These are phyloP conservation scores for Crenichthys baileyi DNA, from an alignment of 2,797 vertebrate species.

Conservation along the genomic window DNA sequence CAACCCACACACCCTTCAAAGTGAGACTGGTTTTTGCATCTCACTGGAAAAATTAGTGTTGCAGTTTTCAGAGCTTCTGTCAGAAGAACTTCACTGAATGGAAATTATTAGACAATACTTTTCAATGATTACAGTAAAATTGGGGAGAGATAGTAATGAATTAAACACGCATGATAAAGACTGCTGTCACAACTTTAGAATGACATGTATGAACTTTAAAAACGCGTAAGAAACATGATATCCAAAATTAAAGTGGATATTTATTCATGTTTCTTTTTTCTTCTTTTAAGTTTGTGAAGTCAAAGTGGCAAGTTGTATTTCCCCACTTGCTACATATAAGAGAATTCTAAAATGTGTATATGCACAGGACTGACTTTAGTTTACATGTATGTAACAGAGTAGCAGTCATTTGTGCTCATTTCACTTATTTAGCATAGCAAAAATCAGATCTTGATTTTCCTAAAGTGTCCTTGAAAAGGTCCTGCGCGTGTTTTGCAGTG, in stretches of 20 bases:
- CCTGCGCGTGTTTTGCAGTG: too few relatives aligned
- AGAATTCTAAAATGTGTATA: neutral
- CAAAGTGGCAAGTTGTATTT: neutral
- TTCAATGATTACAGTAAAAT: slow-evolving; percentile 44
- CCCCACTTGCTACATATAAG: neutral
- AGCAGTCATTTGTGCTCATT: too few relatives aligned
- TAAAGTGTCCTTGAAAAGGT: too few relatives aligned
- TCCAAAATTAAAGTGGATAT: neutral
- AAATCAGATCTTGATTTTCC: too few relatives aligned
- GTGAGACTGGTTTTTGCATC: slow-evolving; percentile 7
- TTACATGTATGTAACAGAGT: too few relatives aligned
- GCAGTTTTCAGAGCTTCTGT: too few relatives aligned
- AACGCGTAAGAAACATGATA: neutral
- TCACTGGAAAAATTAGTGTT: too few relatives aligned
- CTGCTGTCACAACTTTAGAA: slow-evolving; percentile 43
- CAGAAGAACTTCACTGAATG: slow-evolving; percentile 52
- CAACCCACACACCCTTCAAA: slow-evolving; percentile 56
- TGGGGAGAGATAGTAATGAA: slow-evolving; percentile 21
- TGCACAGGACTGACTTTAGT: too few relatives aligned
- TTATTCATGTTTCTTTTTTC: neutral
- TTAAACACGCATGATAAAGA: slow-evolving; percentile 16
- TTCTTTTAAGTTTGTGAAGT: neutral
- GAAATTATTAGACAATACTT: slow-evolving; percentile 60
- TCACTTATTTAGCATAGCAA: too few relatives aligned
- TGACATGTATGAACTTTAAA: slow-evolving; percentile 37